These are phyloP conservation scores for Falco cherrug DNA, from an alignment of 2,797 vertebrate genomes.

Conservation along the genomic window DNA sequence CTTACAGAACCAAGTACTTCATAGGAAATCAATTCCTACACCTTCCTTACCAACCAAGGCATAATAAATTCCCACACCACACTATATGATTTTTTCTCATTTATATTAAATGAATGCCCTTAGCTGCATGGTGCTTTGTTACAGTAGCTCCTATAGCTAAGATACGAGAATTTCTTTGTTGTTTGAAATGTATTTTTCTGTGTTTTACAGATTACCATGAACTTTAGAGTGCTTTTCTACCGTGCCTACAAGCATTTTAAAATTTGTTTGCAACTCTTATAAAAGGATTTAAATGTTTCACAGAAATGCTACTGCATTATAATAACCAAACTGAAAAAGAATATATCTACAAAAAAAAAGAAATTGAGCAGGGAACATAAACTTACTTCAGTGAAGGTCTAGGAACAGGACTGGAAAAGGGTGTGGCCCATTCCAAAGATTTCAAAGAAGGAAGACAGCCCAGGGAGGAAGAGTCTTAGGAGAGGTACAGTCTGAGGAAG, in stretches of 20 bases:
- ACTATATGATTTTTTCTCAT: neutral
- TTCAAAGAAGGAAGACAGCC: neutral
- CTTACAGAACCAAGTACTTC: neutral
- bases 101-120: neutral
- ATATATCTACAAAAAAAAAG: neutral
- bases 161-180: neutral
- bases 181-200: neutral
- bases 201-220: neutral
- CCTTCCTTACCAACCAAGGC: neutral
- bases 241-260: neutral
- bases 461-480: neutral
- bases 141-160: neutral
- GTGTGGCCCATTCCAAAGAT: slow-evolving; percentile 5
- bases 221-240: neutral
- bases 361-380: neutral
- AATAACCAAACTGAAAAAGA: neutral
- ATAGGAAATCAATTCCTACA: neutral
- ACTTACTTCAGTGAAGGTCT: neutral
- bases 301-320: neutral
- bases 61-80: neutral
- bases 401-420: slow-evolving; percentile 12
- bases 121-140: neutral
- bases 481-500: neutral
- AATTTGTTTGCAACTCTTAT: neutral
- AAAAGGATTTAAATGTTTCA: neutral